Percentiles rank a stretch among this genome's conserved stretches.
These are phyloP conservation scores for Pseudochaenichthys georgianus DNA, from an alignment of 2,797 vertebrate genomes.

Conservation along the genomic window DNA sequence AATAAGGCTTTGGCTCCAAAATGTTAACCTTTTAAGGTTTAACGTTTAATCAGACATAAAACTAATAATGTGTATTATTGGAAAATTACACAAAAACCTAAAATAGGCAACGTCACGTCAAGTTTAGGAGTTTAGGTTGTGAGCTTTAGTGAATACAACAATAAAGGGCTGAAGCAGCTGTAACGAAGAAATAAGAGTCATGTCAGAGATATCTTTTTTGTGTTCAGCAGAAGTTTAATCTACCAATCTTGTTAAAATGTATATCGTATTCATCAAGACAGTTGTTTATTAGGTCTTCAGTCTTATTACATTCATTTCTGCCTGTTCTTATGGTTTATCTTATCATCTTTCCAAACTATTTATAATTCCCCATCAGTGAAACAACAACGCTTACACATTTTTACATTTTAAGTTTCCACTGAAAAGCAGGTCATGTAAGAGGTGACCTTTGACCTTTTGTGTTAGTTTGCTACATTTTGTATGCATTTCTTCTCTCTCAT, in stretches of 20 bases:
- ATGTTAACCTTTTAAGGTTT: not conserved
- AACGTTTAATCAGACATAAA: not conserved
- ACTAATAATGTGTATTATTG: not conserved
- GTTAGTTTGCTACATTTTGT: not conserved
- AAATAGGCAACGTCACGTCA: no score
- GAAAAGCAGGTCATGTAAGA: not conserved
- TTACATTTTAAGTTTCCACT: not conserved
- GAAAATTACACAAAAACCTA: no score
- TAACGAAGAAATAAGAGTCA: no score
- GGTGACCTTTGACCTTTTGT: not conserved
- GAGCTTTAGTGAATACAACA: no score
- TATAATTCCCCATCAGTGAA: not conserved
- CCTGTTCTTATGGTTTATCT: not conserved
- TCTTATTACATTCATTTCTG: no score
- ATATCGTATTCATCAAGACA: no score
- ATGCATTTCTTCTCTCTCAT: not conserved
- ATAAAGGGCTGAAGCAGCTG: no score
- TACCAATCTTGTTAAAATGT: no score
- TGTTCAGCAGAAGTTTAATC: no score
- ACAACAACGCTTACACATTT: not conserved
- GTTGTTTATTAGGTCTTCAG: no score
- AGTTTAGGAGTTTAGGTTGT: no score
- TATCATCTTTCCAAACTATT: not conserved
- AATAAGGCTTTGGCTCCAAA: conserved; percentile 14
- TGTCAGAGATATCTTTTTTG: no score